Evolutionary conservation across 2,888 invertebrate genomes (phyloP).

Genomic region (Cordilura impudica): DNA sequence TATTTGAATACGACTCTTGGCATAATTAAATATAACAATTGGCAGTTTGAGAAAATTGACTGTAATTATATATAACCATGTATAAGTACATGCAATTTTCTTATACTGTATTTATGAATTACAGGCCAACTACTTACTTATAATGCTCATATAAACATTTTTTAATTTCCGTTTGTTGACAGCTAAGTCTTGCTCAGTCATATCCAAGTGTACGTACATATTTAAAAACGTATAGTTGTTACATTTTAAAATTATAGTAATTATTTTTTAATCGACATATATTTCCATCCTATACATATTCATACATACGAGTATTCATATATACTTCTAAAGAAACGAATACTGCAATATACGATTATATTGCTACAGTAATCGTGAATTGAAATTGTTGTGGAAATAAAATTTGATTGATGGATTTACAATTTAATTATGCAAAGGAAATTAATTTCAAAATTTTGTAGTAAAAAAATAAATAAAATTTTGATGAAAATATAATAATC

Average conservation of each 20-base stretch:
- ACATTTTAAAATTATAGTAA: conserved; percentile 30
- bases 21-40: conserved; percentile 37
- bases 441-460: conserved; percentile 44
- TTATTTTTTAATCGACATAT: conserved; percentile 33
- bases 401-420: conserved; percentile 41
- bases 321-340: too few species aligned
- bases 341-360: too few species aligned
- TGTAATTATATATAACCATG: conserved; percentile 28
- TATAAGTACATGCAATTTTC: conserved; percentile 19
- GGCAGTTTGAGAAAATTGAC: conserved; percentile 53
- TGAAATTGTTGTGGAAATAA: conserved; percentile 26
- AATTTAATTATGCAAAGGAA: conserved; percentile 44
- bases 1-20: conserved; percentile 23
- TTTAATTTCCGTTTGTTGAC: too few species aligned
- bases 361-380: conserved; percentile 39
- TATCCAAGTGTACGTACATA: background rate
- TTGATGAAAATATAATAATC: too few species aligned
- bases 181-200: too few species aligned
- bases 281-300: too few species aligned
- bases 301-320: too few species aligned
- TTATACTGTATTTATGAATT: too few species aligned
- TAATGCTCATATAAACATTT: too few species aligned
- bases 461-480: too few species aligned
- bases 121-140: too few species aligned
- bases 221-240: background rate